Evolutionary conservation across 2,113 vertebrate species (phyloP).

Genomic region (Actenoides lindsayi): DNA sequence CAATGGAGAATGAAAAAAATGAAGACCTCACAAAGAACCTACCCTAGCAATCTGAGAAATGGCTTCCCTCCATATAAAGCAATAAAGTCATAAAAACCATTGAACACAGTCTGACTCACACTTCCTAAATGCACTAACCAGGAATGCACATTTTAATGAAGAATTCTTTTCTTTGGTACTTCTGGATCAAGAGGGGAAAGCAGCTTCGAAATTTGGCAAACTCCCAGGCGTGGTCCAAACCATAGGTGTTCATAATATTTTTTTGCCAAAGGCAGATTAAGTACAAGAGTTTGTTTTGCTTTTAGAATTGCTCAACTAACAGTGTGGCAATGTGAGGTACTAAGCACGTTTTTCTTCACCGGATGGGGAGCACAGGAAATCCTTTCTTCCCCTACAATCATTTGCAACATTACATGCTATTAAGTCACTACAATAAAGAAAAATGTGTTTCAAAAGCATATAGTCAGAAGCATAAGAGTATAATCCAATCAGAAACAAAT

Average conservation of each 20-base stretch:
- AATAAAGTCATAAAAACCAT: neutral
- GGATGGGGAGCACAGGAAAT: neutral
- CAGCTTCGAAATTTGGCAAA: neutral
- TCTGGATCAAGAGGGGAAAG: neutral
- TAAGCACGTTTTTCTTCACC: neutral
- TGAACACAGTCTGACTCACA: neutral
- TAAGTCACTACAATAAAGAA: neutral
- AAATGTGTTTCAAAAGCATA: neutral
- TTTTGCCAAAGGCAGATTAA: neutral
- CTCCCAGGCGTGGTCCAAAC: neutral
- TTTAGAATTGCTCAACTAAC: neutral
- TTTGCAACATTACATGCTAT: neutral
- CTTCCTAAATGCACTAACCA: neutral
- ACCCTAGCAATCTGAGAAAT: neutral
- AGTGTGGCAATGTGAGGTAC: neutral
- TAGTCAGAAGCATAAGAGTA: neutral
- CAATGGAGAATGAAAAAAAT: neutral
- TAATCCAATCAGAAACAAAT: neutral
- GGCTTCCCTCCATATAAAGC: neutral
- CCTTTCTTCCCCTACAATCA: neutral
- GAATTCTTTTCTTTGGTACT: neutral
- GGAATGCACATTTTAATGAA: neutral
- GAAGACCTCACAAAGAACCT: neutral
- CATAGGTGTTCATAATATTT: neutral
- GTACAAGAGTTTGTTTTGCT: neutral